These are phyloP conservation scores for Lasius fuliginosus DNA, from an alignment of 2,888 invertebrate genomes.

Conservation along the genomic window DNA sequence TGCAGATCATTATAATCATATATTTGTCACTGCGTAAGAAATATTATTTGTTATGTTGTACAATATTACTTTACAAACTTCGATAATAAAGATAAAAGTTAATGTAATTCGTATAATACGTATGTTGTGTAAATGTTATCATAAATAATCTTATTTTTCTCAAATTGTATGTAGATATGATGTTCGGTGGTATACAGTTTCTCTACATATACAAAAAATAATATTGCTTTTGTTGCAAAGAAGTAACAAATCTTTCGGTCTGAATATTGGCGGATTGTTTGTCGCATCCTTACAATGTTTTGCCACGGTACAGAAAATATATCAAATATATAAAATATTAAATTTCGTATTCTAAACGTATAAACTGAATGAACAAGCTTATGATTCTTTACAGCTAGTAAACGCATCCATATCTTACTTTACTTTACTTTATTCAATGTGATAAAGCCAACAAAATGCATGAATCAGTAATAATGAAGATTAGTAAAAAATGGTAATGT, in stretches of 20 bases:
- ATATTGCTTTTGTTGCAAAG: constrained; percentile 12
- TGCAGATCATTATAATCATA: not conserved
- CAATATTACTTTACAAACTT: too few relatives aligned
- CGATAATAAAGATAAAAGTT: too few relatives aligned
- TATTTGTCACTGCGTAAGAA: constrained; percentile 17
- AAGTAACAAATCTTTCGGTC: not conserved
- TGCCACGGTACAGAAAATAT: not conserved
- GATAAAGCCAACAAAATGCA: not conserved
- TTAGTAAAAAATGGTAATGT: too few relatives aligned
- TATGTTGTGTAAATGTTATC: too few relatives aligned
- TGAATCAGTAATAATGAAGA: not conserved
- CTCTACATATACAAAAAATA: not conserved
- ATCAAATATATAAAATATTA: not conserved
- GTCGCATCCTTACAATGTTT: not conserved
- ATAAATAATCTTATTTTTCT: too few relatives aligned
- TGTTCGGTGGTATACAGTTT: not conserved
- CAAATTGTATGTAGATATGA: not conserved
- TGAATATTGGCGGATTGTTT: not conserved
- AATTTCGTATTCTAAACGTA: not conserved
- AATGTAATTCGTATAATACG: too few relatives aligned
- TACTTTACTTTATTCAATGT: not conserved
- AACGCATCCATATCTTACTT: constrained; percentile 1
- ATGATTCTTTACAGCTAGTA: not conserved
- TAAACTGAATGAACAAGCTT: not conserved
- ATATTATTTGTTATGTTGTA: not conserved